A percentile compares a stretch with the other conserved stretches of the same genome.
These are phyloP conservation scores for Colius striatus DNA, from an alignment of 2,113 vertebrate genomes.

Conservation along the genomic window DNA sequence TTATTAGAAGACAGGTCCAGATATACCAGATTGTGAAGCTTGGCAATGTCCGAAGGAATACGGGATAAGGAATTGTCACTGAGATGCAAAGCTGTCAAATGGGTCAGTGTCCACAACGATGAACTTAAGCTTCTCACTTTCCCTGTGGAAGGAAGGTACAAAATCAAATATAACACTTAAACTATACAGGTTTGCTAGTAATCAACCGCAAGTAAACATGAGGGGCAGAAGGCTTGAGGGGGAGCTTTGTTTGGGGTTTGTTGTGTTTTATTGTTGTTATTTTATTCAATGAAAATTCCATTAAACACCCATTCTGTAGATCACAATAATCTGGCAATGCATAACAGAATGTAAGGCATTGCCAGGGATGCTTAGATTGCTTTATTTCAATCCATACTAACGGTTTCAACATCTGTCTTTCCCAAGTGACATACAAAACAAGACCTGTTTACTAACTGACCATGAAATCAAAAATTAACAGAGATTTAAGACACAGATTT, in stretches of 20 bases:
- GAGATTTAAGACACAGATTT: neutral
- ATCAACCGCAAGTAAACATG: accelerated
- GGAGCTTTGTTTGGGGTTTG: neutral
- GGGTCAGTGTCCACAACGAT: conserved; percentile 95
- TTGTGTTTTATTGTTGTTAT: neutral
- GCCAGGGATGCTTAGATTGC: neutral
- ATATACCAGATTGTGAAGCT: conserved; percentile 98
- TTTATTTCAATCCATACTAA: neutral
- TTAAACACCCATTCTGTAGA: neutral
- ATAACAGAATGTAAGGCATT: neutral
- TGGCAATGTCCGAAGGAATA: conserved; percentile 99
- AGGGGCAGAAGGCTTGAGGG: accelerated
- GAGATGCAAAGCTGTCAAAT: conserved; percentile 97
- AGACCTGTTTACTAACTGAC: neutral
- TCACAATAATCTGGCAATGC: neutral
- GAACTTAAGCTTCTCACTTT: conserved; percentile 95
- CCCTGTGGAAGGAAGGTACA: conserved; percentile 75
- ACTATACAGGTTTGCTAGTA: neutral
- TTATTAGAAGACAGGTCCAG: conserved; percentile 98
- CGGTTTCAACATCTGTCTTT: neutral
- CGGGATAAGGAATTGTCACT: conserved; percentile 97
- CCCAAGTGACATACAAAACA: neutral
- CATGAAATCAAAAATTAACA: neutral
- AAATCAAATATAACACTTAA: neutral
- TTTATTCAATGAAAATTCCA: neutral